phyloP scores from a whole-genome alignment of 2,797 vertebrate species.

The Saxicola maurus region DNA sequence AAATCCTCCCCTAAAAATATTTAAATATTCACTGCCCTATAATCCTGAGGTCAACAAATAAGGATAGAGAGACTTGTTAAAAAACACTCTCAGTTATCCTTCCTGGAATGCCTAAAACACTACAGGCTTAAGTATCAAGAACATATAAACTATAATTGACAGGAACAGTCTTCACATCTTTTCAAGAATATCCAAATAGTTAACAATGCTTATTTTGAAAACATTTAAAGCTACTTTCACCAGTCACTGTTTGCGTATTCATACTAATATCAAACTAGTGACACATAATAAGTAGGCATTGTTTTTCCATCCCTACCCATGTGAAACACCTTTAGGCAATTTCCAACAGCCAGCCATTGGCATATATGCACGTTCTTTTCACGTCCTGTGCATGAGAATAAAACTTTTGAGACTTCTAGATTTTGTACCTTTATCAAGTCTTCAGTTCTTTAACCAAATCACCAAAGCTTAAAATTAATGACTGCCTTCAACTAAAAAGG shows the following conservation, averaged over 20 bases:
- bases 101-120: not conserved
- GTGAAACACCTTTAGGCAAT: not conserved
- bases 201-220: not conserved
- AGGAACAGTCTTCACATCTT: not conserved
- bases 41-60: not conserved
- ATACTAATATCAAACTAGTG: not conserved
- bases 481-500: not conserved
- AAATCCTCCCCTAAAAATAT: not conserved
- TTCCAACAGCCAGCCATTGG: not conserved
- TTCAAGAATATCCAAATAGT: not conserved
- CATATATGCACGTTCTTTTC: not conserved
- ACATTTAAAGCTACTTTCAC: not conserved
- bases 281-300: rapidly evolving
- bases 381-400: not conserved
- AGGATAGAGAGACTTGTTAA: not conserved
- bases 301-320: not conserved
- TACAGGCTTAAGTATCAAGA: not conserved
- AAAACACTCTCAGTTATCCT: not conserved
- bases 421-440: not conserved
- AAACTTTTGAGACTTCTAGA: not conserved
- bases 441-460: not conserved
- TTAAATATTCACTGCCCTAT: not conserved
- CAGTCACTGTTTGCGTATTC: not conserved
- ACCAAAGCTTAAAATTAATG: not conserved
- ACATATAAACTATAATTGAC: not conserved